Evolutionary conservation across 2,888 invertebrate species (phyloP).

Genomic region (Ennomos erosarius): DNA sequence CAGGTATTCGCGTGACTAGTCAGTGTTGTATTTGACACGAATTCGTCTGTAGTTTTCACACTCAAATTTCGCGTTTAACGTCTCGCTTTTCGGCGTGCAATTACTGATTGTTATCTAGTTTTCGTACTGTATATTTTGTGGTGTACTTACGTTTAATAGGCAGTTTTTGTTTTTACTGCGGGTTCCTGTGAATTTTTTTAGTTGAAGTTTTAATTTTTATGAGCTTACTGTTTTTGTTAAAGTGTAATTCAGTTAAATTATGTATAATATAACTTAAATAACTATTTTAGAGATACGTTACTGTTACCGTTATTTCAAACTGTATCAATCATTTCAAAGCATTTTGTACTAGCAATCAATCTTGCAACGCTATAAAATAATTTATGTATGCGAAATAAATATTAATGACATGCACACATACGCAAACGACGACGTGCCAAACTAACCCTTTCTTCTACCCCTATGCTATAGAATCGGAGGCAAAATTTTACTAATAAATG

Average conservation of each 20-base stretch:
- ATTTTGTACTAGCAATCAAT: conserved; percentile 55
- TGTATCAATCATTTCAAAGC: conserved; percentile 34
- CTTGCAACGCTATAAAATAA: conserved; percentile 50
- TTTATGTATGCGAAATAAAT: conserved; percentile 78
- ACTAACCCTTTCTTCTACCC: conserved; percentile 78
- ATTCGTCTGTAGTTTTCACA: conserved; percentile 74
- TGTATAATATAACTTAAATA: neutral
- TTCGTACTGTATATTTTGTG: conserved; percentile 54
- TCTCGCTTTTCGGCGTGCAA: conserved; percentile 74
- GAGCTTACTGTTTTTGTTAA: neutral
- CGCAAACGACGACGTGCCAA: conserved; percentile 38
- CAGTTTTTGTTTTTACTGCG: conserved; percentile 29
- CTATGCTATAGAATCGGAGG: conserved; percentile 59
- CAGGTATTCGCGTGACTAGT: conserved; percentile 64
- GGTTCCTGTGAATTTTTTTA: conserved; percentile 17
- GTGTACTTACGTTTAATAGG: conserved; percentile 35
- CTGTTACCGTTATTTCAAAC: conserved; percentile 2
- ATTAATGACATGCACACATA: conserved; percentile 71
- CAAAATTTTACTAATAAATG: conserved; percentile 81
- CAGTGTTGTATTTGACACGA: conserved; percentile 69
- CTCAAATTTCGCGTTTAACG: conserved; percentile 74
- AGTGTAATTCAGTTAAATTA: too few species aligned
- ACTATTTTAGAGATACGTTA: neutral
- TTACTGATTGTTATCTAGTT: conserved; percentile 76
- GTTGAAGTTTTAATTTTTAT: neutral